Evolutionary conservation across 2,888 invertebrate species (phyloP), one percentile per base, ranked within the genome.

Genomic region (Leptodirus hochenwartii): DNA sequence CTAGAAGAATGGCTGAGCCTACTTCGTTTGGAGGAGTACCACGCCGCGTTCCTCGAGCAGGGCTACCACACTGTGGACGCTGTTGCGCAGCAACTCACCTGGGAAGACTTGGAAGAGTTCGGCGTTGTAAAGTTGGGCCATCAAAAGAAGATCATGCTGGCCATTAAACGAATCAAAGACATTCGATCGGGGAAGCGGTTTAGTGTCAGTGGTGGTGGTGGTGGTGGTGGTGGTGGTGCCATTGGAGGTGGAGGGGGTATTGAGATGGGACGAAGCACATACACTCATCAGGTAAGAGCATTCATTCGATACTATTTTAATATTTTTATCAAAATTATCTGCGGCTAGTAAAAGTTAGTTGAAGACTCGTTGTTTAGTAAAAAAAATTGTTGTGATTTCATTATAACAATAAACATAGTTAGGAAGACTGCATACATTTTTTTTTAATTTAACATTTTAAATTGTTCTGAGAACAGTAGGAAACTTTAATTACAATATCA

Each of bases 101-200:
- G 95, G 93, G 98, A 98, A 52, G 98, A 98, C 61, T 69, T 98
- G 50, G 96, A 98, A 62, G 96, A 98, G 51, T 90, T 96, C 54
- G 85, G 87, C 33, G 84, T 87, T 47, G 81, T 85, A 14, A 76
- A 84, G 47, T 60, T 87, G 49, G 98, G 98, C 17, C 98, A 98
- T 55, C 95, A 98, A 61, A 98, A 98, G 68, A 90, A 95, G 63
- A 80, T 98, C 43, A 71, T 91, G 50, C 64, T 98, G 49, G 96
- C 96, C 37, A 90, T 96, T 44, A 95, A 95, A 57, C 70, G 93
- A 54, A 78, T 96, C 30, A 91, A 93, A 58, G 87, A 91, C 51
- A 82, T 88, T 35, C 71, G 80, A 43, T 79, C 82, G 29, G 88
- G 88, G 27, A 88, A 87, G 56, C 64, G 75, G 33, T 56, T 63